These are phyloP conservation scores for Volucella zonaria DNA, from an alignment of 2,888 invertebrate species.

Conservation along the genomic window DNA sequence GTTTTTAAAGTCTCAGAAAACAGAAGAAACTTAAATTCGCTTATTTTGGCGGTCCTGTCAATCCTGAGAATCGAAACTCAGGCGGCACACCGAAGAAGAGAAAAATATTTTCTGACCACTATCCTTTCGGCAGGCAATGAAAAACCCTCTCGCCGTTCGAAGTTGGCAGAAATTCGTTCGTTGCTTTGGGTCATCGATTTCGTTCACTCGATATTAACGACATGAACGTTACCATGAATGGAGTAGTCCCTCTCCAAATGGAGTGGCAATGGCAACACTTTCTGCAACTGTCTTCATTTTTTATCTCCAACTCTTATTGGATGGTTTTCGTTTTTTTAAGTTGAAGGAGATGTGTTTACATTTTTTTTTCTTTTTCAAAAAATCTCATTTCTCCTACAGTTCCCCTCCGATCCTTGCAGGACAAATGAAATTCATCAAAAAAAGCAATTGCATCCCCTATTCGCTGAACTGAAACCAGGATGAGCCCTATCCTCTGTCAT, in stretches of 20 bases:
- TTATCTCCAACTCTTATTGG: neutral
- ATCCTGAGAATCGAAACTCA: too few species aligned
- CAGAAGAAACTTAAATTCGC: too few species aligned
- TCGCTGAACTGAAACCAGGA: slow-evolving; percentile 37
- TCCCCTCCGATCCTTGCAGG: slow-evolving; percentile 1
- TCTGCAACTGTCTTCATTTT: slow-evolving; percentile 1
- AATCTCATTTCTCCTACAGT: slow-evolving; percentile 30
- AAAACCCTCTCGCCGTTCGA: too few species aligned
- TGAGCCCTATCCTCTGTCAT: neutral
- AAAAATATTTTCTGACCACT: too few species aligned
- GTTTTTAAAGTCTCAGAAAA: too few species aligned
- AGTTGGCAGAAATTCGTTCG: too few species aligned
- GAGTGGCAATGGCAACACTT: neutral
- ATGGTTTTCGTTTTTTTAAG: slow-evolving; percentile 33
- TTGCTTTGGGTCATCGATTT: too few species aligned
- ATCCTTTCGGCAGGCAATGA: too few species aligned
- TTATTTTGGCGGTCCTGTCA: too few species aligned
- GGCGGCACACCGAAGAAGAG: too few species aligned
- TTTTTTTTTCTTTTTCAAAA: neutral
- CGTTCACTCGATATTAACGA: too few species aligned
- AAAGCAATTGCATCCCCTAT: slow-evolving; percentile 46
- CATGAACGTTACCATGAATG: too few species aligned
- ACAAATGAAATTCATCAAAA: slow-evolving; percentile 24
- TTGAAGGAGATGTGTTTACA: slow-evolving; percentile 55
- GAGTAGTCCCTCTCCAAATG: neutral